A percentile compares a stretch with the other conserved stretches of the same genome.
Evolutionary conservation across 1,140 invertebrate genomes (phyloP).

Genomic region (Batillaria attramentaria): DNA sequence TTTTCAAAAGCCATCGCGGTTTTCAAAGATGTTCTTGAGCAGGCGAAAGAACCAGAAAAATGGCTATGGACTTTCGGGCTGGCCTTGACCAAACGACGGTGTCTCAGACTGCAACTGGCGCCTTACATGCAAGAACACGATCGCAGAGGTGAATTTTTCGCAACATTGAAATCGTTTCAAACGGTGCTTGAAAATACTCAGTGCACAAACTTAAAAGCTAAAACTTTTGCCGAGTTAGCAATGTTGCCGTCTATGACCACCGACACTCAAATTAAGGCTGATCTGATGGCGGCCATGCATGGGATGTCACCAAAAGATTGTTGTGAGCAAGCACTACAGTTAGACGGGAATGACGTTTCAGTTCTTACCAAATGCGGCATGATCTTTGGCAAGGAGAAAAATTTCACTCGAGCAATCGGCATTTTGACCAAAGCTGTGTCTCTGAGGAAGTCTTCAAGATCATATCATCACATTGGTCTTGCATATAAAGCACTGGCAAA

Average conservation of each 20-base stretch:
- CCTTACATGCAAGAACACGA: too few relatives aligned
- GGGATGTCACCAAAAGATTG: not conserved
- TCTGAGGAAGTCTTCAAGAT: not conserved
- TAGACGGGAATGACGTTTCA: not conserved
- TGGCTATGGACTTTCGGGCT: conserved; percentile 28
- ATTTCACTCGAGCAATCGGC: too few relatives aligned
- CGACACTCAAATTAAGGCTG: not conserved
- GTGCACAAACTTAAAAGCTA: not conserved
- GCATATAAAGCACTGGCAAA: conserved; percentile 16
- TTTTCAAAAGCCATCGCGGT: not conserved
- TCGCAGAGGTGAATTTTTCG: too few relatives aligned
- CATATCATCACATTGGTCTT: conserved; percentile 7
- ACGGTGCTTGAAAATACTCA: not conserved
- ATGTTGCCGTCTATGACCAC: not conserved
- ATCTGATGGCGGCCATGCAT: not conserved
- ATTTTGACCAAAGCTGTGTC: not conserved
- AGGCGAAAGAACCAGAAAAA: conserved; percentile 7
- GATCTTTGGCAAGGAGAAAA: not conserved
- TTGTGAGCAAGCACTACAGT: conserved; percentile 5
- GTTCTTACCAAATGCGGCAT: conserved; percentile 7
- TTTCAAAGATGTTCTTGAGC: not conserved
- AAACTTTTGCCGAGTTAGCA: conserved; percentile 9
- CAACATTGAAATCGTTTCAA: too few relatives aligned
- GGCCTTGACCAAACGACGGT: conserved; percentile 15
- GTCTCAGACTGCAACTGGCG: too few relatives aligned